Base-by-base conservation (phyloP, 2,113 vertebrate species). In the Callorhinus ursinus region DNA sequence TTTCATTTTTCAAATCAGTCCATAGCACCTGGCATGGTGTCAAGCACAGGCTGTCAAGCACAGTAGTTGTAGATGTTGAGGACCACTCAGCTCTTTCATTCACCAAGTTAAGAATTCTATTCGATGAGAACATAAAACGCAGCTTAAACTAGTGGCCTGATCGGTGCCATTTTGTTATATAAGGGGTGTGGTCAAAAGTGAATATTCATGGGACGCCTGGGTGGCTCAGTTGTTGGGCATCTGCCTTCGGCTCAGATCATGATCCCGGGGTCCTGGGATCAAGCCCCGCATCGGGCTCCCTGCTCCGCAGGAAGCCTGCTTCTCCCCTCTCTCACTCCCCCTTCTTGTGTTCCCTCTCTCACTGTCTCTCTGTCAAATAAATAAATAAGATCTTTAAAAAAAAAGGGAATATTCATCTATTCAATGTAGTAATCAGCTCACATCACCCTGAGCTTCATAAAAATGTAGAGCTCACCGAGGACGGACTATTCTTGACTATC, bases 1-100 rank as follows among this genome's bases (percentile, higher is more conserved):
- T 86, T 96, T 95, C 31, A 85, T 69, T 72, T 89, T 71, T 91
- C 90, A n/a, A 31, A 51, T 79, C 67, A 36, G 87, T 91, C 82
- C 55, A 49, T 1, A 90, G 59, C 21, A 49, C 42, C 42, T 84
- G 46, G 15, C 42, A 95, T 22, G n/a, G 63, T 90, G 82, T 79
- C 18, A 39, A 39, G 39, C 57, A 76, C 55, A 93, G 53, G 16
- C 36, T 42, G 81, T 69, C 39, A 90, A 88, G 5, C 81, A 53
- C 3, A 88, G 51, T 14, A 79, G 42, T 4, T 93, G 53, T 83
- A 86, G 71, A 87, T 89, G 79, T 26, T 71, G 55, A 84, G 57
- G 33, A 94, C n/a, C 67, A 82, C 83, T 26, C 51, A 86, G 63
- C 49, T 93, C 85, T 88, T 96, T 53, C n/a, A 93, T 84, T 94